A percentile compares a stretch with the other conserved stretches of the same genome.
Conservation (phyloP, 2,797 vertebrate genomes). For the Margarornis squamiger region DNA sequence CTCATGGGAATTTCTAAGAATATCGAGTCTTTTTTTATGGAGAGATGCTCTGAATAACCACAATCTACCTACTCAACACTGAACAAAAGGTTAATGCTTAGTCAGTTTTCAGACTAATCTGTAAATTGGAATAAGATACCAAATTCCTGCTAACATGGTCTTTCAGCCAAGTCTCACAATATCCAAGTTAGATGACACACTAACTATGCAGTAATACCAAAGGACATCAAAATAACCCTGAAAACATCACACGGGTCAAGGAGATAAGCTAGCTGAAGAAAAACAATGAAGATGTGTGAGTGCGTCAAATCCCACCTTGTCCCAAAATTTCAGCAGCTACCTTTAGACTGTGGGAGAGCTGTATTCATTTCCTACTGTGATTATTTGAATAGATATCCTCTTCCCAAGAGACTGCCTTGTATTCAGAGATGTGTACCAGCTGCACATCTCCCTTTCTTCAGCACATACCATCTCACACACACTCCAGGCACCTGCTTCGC, state of each 20-base stretch:
- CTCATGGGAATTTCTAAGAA: background rate
- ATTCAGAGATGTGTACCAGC: background rate
- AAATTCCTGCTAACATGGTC: background rate
- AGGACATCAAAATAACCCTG: background rate
- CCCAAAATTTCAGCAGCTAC: background rate
- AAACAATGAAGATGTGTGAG: background rate
- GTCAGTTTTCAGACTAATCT: background rate
- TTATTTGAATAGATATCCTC: background rate
- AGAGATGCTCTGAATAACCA: background rate
- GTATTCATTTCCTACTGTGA: background rate
- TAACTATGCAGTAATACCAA: background rate
- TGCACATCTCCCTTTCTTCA: background rate
- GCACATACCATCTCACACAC: rapidly evolving
- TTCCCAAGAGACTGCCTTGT: background rate
- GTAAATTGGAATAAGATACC: background rate
- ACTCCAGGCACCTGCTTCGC: background rate
- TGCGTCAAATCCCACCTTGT: background rate
- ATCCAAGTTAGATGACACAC: background rate
- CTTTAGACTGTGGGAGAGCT: background rate
- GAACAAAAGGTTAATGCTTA: background rate
- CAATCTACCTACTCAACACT: background rate
- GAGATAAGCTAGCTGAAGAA: background rate
- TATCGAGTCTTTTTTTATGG: background rate
- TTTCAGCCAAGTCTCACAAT: background rate
- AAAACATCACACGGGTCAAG: background rate